These are phyloP conservation scores for Acleris cristana DNA, from an alignment of 2,888 invertebrate species.

Conservation along the genomic window DNA sequence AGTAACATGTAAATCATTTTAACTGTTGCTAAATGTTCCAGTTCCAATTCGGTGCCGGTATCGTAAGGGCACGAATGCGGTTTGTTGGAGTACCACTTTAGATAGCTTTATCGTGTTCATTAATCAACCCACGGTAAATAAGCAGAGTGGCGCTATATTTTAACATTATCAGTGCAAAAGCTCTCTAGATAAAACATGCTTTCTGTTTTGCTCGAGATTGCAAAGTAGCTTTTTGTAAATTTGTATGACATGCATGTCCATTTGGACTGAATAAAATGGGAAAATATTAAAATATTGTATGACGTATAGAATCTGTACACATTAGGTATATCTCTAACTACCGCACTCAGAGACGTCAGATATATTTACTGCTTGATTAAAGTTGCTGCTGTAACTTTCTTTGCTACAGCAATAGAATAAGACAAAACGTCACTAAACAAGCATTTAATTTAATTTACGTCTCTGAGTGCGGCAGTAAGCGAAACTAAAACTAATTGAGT, in stretches of 20 bases:
- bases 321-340: too few species aligned
- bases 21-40: constrained; percentile 9
- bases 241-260: neutral
- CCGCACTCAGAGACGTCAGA: too few species aligned
- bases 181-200: constrained; percentile 28
- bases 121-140: constrained; percentile 14
- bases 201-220: constrained; percentile 8
- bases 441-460: too few species aligned
- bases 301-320: neutral
- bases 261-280: neutral
- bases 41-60: constrained; percentile 11
- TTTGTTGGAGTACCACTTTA: constrained; percentile 25
- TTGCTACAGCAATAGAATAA: too few species aligned
- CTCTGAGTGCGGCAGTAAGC: too few species aligned
- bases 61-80: constrained; percentile 14
- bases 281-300: neutral
- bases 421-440: too few species aligned
- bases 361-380: too few species aligned
- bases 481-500: too few species aligned
- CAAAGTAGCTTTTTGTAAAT: constrained; percentile 1
- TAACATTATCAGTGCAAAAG: constrained; percentile 32
- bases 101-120: constrained; percentile 30
- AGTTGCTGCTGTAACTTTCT: too few species aligned
- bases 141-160: constrained; percentile 20
- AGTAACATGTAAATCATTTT: constrained; percentile 6